Conservation (phyloP, 2,797 vertebrate genomes). For the Delichon dasypus region DNA sequence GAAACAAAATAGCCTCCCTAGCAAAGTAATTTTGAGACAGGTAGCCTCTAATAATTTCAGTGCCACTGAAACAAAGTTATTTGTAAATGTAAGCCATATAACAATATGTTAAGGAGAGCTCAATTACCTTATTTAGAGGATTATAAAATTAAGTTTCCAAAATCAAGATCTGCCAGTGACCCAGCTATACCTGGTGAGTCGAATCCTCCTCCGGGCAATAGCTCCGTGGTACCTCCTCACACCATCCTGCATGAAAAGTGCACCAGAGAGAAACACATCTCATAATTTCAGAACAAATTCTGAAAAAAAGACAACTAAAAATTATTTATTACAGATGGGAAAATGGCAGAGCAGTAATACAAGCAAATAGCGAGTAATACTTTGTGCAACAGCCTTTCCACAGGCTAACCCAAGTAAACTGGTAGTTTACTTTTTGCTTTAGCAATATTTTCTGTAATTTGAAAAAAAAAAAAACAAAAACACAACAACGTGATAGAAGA, state of each 20-base stretch:
- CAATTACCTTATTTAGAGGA: not conserved
- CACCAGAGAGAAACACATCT: not conserved
- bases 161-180: not conserved
- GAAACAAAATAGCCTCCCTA: not conserved
- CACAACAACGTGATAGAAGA: not conserved
- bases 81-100: not conserved
- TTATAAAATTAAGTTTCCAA: not conserved
- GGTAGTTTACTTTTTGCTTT: not conserved
- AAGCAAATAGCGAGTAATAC: not conserved
- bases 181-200: slow-evolving; percentile 71
- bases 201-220: slow-evolving; percentile 74
- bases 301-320: not conserved
- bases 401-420: not conserved
- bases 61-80: not conserved
- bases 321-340: not conserved
- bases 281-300: not conserved
- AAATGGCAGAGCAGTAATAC: not conserved
- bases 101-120: not conserved
- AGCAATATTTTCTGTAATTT: not conserved
- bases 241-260: slow-evolving; percentile 65
- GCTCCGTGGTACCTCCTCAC: slow-evolving; percentile 74
- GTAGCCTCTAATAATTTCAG: not conserved
- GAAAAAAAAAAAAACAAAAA: not conserved
- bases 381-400: not conserved
- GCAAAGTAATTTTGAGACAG: not conserved